Conservation (phyloP, 35 echinoderm and acorn worm species). For the Lytechinus pictus region DNA sequence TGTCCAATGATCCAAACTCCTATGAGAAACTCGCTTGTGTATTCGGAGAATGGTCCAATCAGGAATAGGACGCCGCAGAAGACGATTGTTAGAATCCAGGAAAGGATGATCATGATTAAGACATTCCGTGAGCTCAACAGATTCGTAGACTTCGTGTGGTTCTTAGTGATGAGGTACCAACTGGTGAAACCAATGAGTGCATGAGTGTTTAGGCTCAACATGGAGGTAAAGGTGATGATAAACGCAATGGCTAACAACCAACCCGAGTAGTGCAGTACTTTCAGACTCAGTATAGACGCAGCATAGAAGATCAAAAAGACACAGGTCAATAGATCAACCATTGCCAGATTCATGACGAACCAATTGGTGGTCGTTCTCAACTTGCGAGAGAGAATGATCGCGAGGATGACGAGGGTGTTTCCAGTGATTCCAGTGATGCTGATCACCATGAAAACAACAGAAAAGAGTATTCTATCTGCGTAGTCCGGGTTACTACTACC, state of each 20-base stretch:
- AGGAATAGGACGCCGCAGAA: background rate
- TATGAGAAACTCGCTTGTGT: background rate
- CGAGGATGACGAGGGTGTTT: slow-evolving; percentile 72
- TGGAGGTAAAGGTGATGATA: background rate
- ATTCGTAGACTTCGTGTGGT: background rate
- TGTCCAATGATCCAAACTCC: background rate
- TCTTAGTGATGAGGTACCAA: background rate
- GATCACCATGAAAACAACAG: background rate
- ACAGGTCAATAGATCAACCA: slow-evolving; percentile 68
- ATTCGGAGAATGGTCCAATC: background rate
- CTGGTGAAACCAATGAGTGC: background rate
- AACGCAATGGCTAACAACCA: background rate
- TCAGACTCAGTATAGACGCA: background rate
- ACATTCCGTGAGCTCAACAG: background rate
- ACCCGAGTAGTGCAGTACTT: background rate
- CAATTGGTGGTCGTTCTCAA: slow-evolving; percentile 70
- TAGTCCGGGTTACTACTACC: background rate
- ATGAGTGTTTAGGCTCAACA: background rate
- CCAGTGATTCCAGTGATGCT: slow-evolving; percentile 61
- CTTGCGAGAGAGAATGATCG: slow-evolving; percentile 64
- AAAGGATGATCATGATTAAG: background rate
- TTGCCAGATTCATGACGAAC: slow-evolving; percentile 78
- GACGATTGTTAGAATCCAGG: background rate
- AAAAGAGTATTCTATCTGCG: background rate
- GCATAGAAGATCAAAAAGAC: slow-evolving; percentile 39